Evolutionary conservation across 2,113 vertebrate genomes (phyloP), one percentile per base, ranked within the genome.

Genomic region (Isichthys henryi): DNA sequence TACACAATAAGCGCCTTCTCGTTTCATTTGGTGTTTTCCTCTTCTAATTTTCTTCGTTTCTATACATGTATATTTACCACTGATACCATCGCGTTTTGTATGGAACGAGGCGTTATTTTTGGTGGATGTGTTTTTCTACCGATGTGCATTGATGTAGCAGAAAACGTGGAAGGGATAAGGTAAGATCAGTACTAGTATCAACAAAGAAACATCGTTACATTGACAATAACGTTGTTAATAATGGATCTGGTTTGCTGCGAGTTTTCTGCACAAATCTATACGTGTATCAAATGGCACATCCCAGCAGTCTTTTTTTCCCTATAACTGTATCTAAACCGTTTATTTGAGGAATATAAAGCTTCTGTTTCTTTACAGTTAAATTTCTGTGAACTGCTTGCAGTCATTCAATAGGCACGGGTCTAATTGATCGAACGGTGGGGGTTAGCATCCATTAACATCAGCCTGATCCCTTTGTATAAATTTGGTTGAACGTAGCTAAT

Each of bases 91-190:
- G 88, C 62, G 77, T 53, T 90, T 43, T 88, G 80, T 86, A 86
- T 62, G 80, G 90, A 86, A 53, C 74, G 62, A 48, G 80, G 56
- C 87, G 74, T 58, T 52, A 88, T 88, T 90, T 35, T 58, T n/a
- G 46, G 90, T 58, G 88, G 74, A 85, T 58, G 56, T 88, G 56
- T 89, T 74, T 91, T 82, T 90, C 43, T 90, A 87, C 70, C 56
- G 90, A 87, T 86, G 90, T 91, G 49, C 89, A 87, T 90, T 90
- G 88, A 86, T 88, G 89, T 90, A 91, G 48, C 88, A 21, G 92
- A 87, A 90, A 89, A 80, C 89, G 86, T 88, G 90, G 87, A 88
- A 52, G 53, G 56, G 77, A 90, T 49, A 88, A 90, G 90, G 90
- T 90, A 90, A 90, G 90, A 46, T 50, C 23, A 74, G 27, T 15